phyloP scores from a whole-genome alignment of 1,140 invertebrate genomes.

The Drosophila dunni region DNA sequence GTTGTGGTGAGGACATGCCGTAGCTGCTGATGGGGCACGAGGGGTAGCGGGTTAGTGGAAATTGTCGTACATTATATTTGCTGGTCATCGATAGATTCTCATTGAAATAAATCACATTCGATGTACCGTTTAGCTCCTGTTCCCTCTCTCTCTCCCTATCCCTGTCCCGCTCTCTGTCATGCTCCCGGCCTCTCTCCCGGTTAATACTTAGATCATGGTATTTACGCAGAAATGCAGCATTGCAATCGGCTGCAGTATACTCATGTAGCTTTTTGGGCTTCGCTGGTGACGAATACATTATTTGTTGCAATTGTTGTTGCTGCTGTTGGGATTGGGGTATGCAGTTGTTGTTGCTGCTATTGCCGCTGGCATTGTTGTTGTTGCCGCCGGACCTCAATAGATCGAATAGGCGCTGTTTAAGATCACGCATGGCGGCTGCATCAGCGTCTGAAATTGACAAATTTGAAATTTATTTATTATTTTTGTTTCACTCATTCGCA shows the following conservation, averaged over 20 bases:
- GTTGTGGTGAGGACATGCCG: slow-evolving; percentile 22
- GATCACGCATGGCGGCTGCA: slow-evolving; percentile 74
- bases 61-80: slow-evolving; percentile 68
- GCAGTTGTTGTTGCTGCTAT: slow-evolving; percentile 28
- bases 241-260: slow-evolving; percentile 74
- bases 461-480: not conserved
- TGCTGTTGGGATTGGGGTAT: slow-evolving; percentile 23
- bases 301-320: slow-evolving; percentile 26
- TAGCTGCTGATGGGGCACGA: slow-evolving; percentile 73
- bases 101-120: slow-evolving; percentile 80
- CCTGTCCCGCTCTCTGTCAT: slow-evolving; percentile 22
- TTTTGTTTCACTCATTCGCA: not conserved
- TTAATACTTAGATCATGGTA: slow-evolving; percentile 69
- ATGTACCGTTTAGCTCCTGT: slow-evolving; percentile 14
- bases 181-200: slow-evolving; percentile 38
- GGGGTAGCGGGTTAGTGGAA: slow-evolving; percentile 66
- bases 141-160: slow-evolving; percentile 36
- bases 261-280: slow-evolving; percentile 78
- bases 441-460: slow-evolving; percentile 21
- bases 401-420: slow-evolving; percentile 80
- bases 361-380: slow-evolving; percentile 37
- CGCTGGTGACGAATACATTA: slow-evolving; percentile 18
- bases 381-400: slow-evolving; percentile 74
- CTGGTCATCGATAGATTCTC: slow-evolving; percentile 84
- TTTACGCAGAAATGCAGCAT: slow-evolving; percentile 75